Evolutionary conservation across 2,888 invertebrate genomes (phyloP), one percentile per base, ranked within the genome.

Genomic region (Aquatica leii): DNA sequence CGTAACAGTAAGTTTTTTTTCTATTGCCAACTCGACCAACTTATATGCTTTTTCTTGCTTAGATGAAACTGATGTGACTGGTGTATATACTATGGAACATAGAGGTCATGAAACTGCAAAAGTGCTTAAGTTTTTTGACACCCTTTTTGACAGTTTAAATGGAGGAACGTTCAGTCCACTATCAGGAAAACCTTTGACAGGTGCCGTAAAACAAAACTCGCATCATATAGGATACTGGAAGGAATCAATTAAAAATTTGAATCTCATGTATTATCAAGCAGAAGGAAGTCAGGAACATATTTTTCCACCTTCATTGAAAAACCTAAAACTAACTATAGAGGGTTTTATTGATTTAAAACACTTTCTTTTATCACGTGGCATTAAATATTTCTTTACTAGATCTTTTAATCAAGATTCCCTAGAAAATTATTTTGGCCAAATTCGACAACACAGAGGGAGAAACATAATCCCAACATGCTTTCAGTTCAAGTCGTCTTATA

Each of bases 61-160:
- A 49, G 49, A 21, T 49, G 49, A 49, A 49, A 17, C n/a, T 24
- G 49, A 49, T 49, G n/a, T 49, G 12, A 49, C 18, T 49, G 49
- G 43, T 9, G 15, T 9, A 15, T 43, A 14, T 43, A 43, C 14
- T 14, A 14, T 43, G 14, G 43, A 43, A 17, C 2, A 15, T 4
- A n/a, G 43, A 14, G 43, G 8, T 17, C 43, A 15, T 9, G 15
- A 43, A 14, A 43, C 12, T 6, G 12, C 43, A 17, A 15, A 14
- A n/a, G 9, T 43, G 2, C 1, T 43, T 4, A 43, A 43, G 9
- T 43, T 43, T 17, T 40, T 43, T 2, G 43, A 49, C n/a, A 49
- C 1, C 11, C n/a, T 49, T 2, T 49, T 49, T 21, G 49, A 49
- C 49, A 49, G 49, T 49, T 9, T 49, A 24, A 49, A 49, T 49